Conservation (phyloP, 2,113 vertebrate species). For the Triplophysa siluroides region DNA sequence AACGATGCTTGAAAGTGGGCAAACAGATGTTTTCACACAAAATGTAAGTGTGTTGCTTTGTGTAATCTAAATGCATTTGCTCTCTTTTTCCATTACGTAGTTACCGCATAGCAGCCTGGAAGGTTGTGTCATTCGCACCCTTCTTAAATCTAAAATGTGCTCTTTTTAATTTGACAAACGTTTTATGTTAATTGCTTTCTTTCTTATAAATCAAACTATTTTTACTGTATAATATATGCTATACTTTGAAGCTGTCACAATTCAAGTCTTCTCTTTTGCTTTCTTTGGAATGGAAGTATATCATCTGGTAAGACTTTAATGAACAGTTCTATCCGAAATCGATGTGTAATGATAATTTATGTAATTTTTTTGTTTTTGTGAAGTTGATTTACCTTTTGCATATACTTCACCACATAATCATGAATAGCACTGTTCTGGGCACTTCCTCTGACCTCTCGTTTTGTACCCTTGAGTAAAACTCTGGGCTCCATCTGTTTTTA, state of each 20-base stretch:
- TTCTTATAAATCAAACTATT: too few relatives aligned
- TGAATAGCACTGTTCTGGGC: too few relatives aligned
- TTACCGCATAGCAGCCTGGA: too few relatives aligned
- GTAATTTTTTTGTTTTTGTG: slow-evolving; percentile 10
- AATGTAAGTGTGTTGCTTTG: slow-evolving; percentile 77
- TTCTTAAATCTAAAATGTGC: too few relatives aligned
- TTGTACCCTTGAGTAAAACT: not conserved
- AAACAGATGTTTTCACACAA: slow-evolving; percentile 87
- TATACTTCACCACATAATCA: not conserved
- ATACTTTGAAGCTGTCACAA: slow-evolving; percentile 1
- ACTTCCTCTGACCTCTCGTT: not conserved
- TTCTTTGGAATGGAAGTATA: slow-evolving; percentile 40
- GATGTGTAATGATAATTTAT: too few relatives aligned
- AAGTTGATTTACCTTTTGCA: slow-evolving; percentile 1
- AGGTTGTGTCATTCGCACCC: too few relatives aligned
- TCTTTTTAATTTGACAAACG: not conserved
- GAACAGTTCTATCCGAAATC: not conserved
- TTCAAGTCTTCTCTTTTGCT: slow-evolving; percentile 48
- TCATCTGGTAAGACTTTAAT: slow-evolving; percentile 48
- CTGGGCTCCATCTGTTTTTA: not conserved
- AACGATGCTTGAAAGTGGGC: slow-evolving; percentile 85
- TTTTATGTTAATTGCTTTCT: not conserved
- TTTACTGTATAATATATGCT: not conserved
- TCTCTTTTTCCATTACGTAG: too few relatives aligned
- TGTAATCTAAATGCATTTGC: not conserved